A percentile compares a stretch with the other conserved stretches of the same genome.
Evolutionary conservation across 2,797 vertebrate genomes (phyloP).

Genomic region (Takifugu ocellatus): DNA sequence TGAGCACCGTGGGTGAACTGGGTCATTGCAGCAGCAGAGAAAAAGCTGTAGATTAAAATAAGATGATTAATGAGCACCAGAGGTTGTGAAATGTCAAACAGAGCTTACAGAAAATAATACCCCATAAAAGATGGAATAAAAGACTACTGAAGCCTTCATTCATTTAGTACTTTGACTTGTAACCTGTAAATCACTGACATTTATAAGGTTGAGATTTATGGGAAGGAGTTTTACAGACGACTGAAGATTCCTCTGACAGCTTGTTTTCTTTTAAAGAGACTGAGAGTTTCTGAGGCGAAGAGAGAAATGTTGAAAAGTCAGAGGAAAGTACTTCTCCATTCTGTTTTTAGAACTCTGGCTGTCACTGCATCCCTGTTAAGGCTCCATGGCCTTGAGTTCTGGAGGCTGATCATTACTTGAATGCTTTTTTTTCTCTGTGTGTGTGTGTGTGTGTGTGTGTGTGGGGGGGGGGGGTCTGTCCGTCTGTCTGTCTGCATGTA

Average conservation of each 20-base stretch:
- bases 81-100: conserved; percentile 38
- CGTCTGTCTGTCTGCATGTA: conserved; percentile 3
- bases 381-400: conserved; percentile 17
- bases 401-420: conserved; percentile 29
- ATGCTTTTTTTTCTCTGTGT: neutral
- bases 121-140: conserved; percentile 1
- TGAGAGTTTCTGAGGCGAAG: conserved; percentile 10
- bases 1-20: conserved; percentile 34
- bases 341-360: conserved; percentile 15
- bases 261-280: neutral
- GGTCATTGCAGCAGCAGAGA: conserved; percentile 32
- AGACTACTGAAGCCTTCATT: neutral
- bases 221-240: neutral
- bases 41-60: conserved; percentile 29
- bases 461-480: neutral
- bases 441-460: neutral
- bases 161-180: conserved; percentile 1
- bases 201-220: neutral
- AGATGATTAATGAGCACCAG: conserved; percentile 37
- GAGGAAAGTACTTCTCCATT: conserved; percentile 6
- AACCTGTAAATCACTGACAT: neutral
- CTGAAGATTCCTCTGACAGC: neutral
- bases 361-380: conserved; percentile 9
- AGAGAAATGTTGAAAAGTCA: conserved; percentile 13
- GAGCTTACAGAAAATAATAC: neutral